phyloP scores from a whole-genome alignment of 53 echinoderm and acorn worm genomes.

The Hippasteria phrygiana region DNA sequence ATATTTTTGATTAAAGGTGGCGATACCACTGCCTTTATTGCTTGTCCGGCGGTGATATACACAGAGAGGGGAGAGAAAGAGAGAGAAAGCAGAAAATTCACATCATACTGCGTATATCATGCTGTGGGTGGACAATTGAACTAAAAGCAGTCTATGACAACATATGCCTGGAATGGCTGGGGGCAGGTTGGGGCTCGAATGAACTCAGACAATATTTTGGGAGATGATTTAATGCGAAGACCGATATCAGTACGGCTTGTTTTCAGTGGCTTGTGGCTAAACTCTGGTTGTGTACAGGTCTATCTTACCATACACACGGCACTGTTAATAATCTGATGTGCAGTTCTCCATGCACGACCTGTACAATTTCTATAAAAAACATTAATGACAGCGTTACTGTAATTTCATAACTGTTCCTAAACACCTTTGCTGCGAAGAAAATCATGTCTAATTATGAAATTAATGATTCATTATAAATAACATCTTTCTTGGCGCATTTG shows the following conservation, averaged over 20 bases:
- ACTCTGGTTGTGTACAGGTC: neutral
- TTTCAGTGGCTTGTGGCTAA: constrained; percentile 26
- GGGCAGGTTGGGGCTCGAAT: constrained; percentile 35
- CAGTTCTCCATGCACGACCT: too few species aligned
- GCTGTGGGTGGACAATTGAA: constrained; percentile 25
- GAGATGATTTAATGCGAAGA: constrained; percentile 24
- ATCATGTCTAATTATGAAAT: too few species aligned
- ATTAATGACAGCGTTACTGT: too few species aligned
- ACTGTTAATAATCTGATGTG: neutral
- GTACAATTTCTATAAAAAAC: too few species aligned
- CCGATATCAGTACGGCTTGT: neutral
- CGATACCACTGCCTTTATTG: constrained; percentile 30
- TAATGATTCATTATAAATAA: too few species aligned
- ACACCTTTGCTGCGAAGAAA: too few species aligned
- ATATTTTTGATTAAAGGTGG: constrained; percentile 45
- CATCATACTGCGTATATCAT: neutral
- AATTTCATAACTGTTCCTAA: too few species aligned
- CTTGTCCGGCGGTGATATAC: constrained; percentile 33
- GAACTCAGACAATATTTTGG: constrained; percentile 42
- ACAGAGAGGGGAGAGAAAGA: neutral
- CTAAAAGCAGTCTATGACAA: constrained; percentile 42
- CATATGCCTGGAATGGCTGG: constrained; percentile 25
- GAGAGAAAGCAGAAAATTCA: neutral
- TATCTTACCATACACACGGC: neutral
- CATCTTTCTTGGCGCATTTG: too few species aligned